These are phyloP conservation scores for Origma solitaria DNA, from an alignment of 2,113 vertebrate species.

Conservation along the genomic window DNA sequence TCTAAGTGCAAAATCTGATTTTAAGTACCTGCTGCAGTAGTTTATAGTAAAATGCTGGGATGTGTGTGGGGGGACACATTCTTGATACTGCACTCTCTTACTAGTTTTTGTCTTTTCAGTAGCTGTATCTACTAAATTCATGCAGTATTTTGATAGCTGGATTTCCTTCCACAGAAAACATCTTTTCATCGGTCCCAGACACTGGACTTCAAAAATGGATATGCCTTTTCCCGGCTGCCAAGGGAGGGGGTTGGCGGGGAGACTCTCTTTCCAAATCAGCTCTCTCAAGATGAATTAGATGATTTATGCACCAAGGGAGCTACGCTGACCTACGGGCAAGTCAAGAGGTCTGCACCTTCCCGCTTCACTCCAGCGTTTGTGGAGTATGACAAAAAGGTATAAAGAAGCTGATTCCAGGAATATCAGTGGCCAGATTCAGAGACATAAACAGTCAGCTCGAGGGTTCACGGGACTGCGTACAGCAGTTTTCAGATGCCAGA, in stretches of 20 bases:
- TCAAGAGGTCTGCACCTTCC: slow-evolving; percentile 34
- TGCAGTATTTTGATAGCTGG: neutral
- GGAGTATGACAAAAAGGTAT: slow-evolving; percentile 93
- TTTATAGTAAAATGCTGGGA: neutral
- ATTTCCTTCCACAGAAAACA: slow-evolving; percentile 78
- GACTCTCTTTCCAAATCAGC: slow-evolving; percentile 73
- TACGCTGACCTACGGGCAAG: slow-evolving; percentile 63
- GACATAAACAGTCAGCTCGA: slow-evolving; percentile 48
- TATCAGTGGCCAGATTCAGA: neutral
- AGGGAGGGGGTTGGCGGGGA: slow-evolving; percentile 78
- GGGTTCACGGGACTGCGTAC: slow-evolving; percentile 33
- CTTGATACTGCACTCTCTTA: neutral
- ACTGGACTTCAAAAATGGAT: slow-evolving; percentile 82
- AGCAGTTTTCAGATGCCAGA: slow-evolving; percentile 65
- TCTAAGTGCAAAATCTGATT: neutral
- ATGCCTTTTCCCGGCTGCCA: slow-evolving; percentile 73
- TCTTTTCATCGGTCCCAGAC: slow-evolving; percentile 86
- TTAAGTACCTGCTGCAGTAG: neutral
- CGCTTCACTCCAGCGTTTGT: slow-evolving; percentile 84
- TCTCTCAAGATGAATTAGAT: slow-evolving; percentile 75
- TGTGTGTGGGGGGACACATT: neutral
- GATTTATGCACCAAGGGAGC: slow-evolving; percentile 67
- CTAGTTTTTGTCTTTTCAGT: neutral
- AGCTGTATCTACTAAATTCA: neutral
- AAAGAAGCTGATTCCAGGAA: slow-evolving; percentile 37